Base-by-base conservation (phyloP, 2,888 invertebrate genomes). In the Mamestra brassicae region DNA sequence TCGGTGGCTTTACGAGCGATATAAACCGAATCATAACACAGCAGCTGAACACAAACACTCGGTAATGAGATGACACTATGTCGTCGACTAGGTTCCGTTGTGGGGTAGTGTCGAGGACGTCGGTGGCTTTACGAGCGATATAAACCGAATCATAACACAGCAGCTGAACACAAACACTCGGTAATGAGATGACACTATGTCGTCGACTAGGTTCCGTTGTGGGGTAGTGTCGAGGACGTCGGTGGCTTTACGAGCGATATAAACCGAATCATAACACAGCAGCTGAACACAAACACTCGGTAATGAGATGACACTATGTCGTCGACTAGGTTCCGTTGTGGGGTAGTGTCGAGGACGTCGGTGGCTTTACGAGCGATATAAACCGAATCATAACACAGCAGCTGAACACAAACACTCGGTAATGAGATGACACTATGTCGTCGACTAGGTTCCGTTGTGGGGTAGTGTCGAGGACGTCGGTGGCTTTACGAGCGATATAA, bases 21-120 rank as follows among this genome's bases (percentile, higher is more conserved):
- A 81, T 80, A 83, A 80, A 83, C 65, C 54, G 64, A 70, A 66
- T 77, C 80, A 78, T 85, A 83, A 81, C 76, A 85, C 72, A 85
- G 78, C 78, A 58, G 66, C 45, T 67, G 54, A 62, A 83, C 65
- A 71, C 42, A 57, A 64, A 54, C 45, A 60, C 61, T 68, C 60
- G 55, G 61, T 80, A 50, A 71, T 80, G 76, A 70, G 69, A 82
- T 74, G 58, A 80, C 61, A 71, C 64, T 50, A 65, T 60, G 76
- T 38, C 8, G 36, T 36, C 15, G n/a, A n/a, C n/a, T n/a, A 69
- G 83, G 84, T 80, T 76, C 38, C 66, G 60, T 71, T 58, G 34
- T 26, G 58, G 57, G 60, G 62, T 62, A 62, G 47, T 57, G 71
- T 65, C n/a, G 74, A 58, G 63, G 34, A 67, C 36, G 50, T 36